Evolutionary conservation across 2,888 invertebrate genomes (phyloP).

Genomic region (Pinctada fucata): DNA sequence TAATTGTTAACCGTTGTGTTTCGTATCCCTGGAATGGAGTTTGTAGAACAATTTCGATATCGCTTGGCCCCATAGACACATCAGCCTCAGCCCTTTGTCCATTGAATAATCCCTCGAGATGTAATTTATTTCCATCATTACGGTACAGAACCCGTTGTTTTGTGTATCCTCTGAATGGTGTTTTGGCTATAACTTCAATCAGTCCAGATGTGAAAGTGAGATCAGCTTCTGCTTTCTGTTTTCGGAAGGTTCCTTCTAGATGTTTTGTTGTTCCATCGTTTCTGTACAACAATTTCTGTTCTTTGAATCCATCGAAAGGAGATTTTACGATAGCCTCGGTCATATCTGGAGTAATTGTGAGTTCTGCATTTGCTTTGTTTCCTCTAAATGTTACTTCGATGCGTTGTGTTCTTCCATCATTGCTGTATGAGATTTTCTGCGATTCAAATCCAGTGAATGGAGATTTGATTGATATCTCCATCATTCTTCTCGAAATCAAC

Average conservation of each 20-base stretch:
- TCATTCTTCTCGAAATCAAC: background rate
- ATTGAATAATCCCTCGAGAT: background rate
- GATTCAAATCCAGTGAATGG: slow-evolving; percentile 10
- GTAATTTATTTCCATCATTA: background rate
- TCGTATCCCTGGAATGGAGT: slow-evolving; percentile 49
- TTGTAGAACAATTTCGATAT: slow-evolving; percentile 33
- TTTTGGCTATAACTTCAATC: slow-evolving; percentile 1
- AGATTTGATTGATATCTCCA: background rate
- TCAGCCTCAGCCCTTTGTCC: background rate
- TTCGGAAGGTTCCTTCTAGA: slow-evolving; percentile 22
- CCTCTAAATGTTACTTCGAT: background rate
- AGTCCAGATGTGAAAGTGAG: background rate
- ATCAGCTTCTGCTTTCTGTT: slow-evolving; percentile 19
- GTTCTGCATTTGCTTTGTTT: background rate
- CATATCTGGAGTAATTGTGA: background rate
- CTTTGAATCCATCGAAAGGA: slow-evolving; percentile 44
- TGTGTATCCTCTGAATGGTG: slow-evolving; percentile 22
- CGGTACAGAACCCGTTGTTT: slow-evolving; percentile 5
- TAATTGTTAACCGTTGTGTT: slow-evolving; percentile 10
- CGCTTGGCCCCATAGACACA: background rate
- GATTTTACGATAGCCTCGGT: slow-evolving; percentile 43
- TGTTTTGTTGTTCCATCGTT: slow-evolving; percentile 32
- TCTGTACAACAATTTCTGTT: slow-evolving; percentile 24
- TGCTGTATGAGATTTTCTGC: background rate
- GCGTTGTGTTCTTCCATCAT: background rate